Evolutionary conservation across 37 sponge, comb jelly and placozoan genomes (phyloP).

Genomic region (Crambe crambe): DNA sequence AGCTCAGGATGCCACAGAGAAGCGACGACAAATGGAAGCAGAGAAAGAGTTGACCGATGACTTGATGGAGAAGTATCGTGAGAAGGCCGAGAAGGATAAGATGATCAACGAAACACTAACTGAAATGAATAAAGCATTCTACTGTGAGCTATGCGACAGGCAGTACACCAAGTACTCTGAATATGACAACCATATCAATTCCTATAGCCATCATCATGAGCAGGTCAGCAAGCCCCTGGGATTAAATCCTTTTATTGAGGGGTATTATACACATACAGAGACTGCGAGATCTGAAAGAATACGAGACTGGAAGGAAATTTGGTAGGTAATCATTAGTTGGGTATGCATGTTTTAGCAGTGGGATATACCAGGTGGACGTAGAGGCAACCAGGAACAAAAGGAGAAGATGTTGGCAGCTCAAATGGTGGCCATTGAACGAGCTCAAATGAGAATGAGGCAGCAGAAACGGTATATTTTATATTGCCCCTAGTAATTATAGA

Average conservation of each 20-base stretch:
- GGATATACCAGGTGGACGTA: slow-evolving; percentile 37
- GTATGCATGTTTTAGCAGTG: not conserved
- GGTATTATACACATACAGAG: no score
- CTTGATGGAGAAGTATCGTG: slow-evolving; percentile 69
- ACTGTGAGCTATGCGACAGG: slow-evolving; percentile 87
- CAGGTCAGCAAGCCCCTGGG: slow-evolving; percentile 83
- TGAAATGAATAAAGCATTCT: slow-evolving; percentile 79
- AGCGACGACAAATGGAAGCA: slow-evolving; percentile 75
- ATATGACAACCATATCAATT: slow-evolving; percentile 93
- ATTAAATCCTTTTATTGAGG: no score
- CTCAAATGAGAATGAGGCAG: slow-evolving; percentile 37
- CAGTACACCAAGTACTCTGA: slow-evolving; percentile 90
- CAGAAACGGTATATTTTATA: not conserved
- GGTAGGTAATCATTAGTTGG: slow-evolving; percentile 7
- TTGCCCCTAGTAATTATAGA: not conserved
- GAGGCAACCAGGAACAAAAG: slow-evolving; percentile 31
- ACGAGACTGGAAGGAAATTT: slow-evolving; percentile 69
- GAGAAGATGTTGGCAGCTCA: slow-evolving; percentile 49
- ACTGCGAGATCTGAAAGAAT: slow-evolving; percentile 62
- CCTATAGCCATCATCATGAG: slow-evolving; percentile 88
- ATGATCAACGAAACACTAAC: slow-evolving; percentile 46
- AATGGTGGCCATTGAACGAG: slow-evolving; percentile 63
- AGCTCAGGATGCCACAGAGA: slow-evolving; percentile 84
- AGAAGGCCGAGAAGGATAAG: slow-evolving; percentile 54
- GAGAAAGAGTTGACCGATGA: slow-evolving; percentile 85